Evolutionary conservation across 2,888 invertebrate genomes (phyloP).

Genomic region (Heliconius sara): DNA sequence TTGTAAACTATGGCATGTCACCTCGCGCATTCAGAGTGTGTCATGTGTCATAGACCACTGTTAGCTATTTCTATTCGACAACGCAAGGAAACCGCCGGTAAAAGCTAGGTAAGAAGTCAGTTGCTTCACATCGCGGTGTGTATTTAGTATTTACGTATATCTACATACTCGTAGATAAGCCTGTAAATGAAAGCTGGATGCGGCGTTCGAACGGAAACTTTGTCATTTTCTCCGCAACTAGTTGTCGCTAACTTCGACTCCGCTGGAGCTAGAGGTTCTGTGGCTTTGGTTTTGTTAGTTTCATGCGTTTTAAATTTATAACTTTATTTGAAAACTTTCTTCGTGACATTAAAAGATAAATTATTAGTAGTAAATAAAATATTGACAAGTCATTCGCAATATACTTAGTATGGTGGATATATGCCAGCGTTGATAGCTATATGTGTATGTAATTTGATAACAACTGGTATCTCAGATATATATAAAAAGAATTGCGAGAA

Average conservation of each 20-base stretch:
- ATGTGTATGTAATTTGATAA: too few relatives aligned
- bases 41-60: not conserved
- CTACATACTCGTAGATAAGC: not conserved
- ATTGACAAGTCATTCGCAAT: not conserved
- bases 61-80: too few relatives aligned
- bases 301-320: slow-evolving; percentile 33
- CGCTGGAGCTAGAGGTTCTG: slow-evolving; percentile 6
- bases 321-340: slow-evolving; percentile 28
- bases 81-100: too few relatives aligned
- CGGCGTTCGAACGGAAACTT: slow-evolving; percentile 28
- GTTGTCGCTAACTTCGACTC: slow-evolving; percentile 25
- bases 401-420: not conserved
- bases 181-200: slow-evolving; percentile 2
- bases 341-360: slow-evolving; percentile 11
- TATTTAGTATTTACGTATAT: slow-evolving; percentile 9
- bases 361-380: not conserved
- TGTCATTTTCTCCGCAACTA: slow-evolving; percentile 33
- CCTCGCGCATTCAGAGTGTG: too few relatives aligned
- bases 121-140: not conserved
- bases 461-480: too few relatives aligned
- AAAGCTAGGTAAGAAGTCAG: not conserved
- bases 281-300: slow-evolving; percentile 33
- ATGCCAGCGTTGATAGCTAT: too few relatives aligned
- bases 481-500: not conserved
- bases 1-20: too few relatives aligned